Evolutionary conservation across 2,888 invertebrate genomes (phyloP).

Genomic region (Phasia obesa): DNA sequence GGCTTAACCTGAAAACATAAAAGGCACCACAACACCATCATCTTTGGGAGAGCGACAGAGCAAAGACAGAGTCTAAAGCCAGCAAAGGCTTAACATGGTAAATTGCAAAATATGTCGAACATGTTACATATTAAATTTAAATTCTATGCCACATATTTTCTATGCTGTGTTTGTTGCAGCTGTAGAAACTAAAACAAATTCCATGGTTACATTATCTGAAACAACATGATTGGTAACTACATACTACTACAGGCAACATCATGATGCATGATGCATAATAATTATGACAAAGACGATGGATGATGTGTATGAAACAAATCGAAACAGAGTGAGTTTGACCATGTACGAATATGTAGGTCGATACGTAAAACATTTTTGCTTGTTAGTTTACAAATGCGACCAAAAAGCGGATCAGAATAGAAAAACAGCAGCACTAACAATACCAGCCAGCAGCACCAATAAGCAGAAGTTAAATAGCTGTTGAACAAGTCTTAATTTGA

Average conservation of each 20-base stretch:
- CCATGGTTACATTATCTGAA: slow-evolving; percentile 17
- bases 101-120: slow-evolving; percentile 65
- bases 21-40: slow-evolving; percentile 31
- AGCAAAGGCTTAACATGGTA: slow-evolving; percentile 59
- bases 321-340: slow-evolving; percentile 7
- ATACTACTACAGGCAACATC: slow-evolving; percentile 35
- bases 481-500: slow-evolving; percentile 1
- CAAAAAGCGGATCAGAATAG: not conserved
- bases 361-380: slow-evolving; percentile 22
- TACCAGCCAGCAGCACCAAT: slow-evolving; percentile 20
- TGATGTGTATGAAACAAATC: slow-evolving; percentile 19
- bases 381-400: slow-evolving; percentile 20
- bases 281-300: slow-evolving; percentile 51
- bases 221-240: slow-evolving; percentile 17
- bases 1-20: slow-evolving; percentile 51
- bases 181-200: slow-evolving; percentile 29
- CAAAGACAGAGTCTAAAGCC: slow-evolving; percentile 11
- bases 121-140: slow-evolving; percentile 50
- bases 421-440: slow-evolving; percentile 16
- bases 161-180: slow-evolving; percentile 1
- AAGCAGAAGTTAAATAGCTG: not conserved
- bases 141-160: slow-evolving; percentile 25
- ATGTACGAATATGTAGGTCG: slow-evolving; percentile 44
- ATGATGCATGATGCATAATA: slow-evolving; percentile 68
- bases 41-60: not conserved